phyloP scores from a whole-genome alignment of 2,888 invertebrate genomes.

The Ochropleura leucogaster region DNA sequence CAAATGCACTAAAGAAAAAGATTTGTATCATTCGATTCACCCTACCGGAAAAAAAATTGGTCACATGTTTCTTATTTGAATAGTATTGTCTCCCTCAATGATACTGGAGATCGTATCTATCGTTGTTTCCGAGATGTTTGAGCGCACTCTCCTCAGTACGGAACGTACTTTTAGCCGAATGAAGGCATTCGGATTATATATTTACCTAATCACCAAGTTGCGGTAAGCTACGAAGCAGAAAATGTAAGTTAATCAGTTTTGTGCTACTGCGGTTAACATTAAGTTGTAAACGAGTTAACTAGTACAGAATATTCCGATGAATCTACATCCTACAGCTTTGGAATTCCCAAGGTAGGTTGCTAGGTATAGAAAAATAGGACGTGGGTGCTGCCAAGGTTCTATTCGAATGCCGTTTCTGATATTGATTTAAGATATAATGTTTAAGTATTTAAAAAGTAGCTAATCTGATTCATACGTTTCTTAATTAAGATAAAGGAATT shows the following conservation, averaged over 20 bases:
- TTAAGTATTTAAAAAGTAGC: conserved; percentile 4
- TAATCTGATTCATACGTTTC: conserved; percentile 15
- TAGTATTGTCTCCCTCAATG: not conserved
- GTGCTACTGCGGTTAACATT: conserved; percentile 22
- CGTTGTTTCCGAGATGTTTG: not conserved
- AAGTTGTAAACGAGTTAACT: conserved; percentile 20
- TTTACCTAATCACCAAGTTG: conserved; percentile 3
- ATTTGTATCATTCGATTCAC: not conserved
- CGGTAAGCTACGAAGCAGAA: conserved; percentile 19
- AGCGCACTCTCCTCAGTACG: not conserved
- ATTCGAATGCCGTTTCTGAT: conserved; percentile 41
- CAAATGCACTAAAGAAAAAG: conserved; percentile 12
- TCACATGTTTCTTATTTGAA: not conserved
- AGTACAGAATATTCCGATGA: conserved; percentile 31
- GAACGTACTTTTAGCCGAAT: not conserved
- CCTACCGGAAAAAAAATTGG: not conserved
- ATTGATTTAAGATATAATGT: not conserved
- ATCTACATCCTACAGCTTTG: conserved; percentile 39
- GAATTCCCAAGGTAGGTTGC: conserved; percentile 50
- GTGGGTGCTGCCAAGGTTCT: conserved; percentile 56
- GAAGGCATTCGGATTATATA: not conserved
- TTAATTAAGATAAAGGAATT: conserved; percentile 5
- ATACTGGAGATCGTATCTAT: not conserved
- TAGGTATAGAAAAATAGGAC: conserved; percentile 45
- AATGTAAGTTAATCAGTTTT: conserved; percentile 20